A percentile compares a stretch with the other conserved stretches of the same genome.
Conservation (phyloP, 64 coral and sea anemone genomes). For the Montipora cactus region DNA sequence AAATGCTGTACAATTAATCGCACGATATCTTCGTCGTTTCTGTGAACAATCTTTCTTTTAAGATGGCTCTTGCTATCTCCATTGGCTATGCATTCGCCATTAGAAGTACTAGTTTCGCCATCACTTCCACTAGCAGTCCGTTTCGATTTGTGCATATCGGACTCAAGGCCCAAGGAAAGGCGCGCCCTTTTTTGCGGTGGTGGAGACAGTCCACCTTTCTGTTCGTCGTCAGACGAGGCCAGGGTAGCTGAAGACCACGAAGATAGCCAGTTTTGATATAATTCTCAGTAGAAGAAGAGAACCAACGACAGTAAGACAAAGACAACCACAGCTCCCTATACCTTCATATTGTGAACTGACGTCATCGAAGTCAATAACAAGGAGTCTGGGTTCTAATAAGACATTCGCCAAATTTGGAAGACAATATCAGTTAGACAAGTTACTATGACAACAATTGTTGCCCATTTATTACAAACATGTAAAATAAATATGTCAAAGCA, state of each 20-base stretch:
- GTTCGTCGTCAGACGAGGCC: slow-evolving; percentile 99
- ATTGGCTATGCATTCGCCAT: slow-evolving; percentile 95
- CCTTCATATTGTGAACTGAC: slow-evolving; percentile 99
- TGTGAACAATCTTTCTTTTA: slow-evolving; percentile 86
- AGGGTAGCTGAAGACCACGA: slow-evolving; percentile 97
- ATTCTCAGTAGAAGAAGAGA: slow-evolving; percentile 68
- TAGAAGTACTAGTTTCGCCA: slow-evolving; percentile 97
- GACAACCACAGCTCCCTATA: slow-evolving; percentile 63
- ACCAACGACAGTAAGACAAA: slow-evolving; percentile 83
- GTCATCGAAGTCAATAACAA: slow-evolving; percentile 75
- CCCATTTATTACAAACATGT: neutral
- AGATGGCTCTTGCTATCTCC: slow-evolving; percentile 91
- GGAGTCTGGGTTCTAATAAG: slow-evolving; percentile 67
- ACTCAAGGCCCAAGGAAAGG: slow-evolving; percentile 94
- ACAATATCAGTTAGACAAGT: neutral
- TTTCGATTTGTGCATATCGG: slow-evolving; percentile 99
- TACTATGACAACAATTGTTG: slow-evolving; percentile 39
- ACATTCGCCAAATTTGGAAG: slow-evolving; percentile 71
- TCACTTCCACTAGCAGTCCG: slow-evolving; percentile 97
- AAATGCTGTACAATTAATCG: slow-evolving; percentile 97
- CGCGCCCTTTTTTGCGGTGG: slow-evolving; percentile 99
- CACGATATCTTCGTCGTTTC: slow-evolving; percentile 96
- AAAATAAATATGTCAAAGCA: neutral
- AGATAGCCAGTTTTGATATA: slow-evolving; percentile 98
- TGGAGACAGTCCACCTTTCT: slow-evolving; percentile 99